Evolutionary conservation across 2,113 vertebrate species (phyloP).

Genomic region (Anhinga rufa): DNA sequence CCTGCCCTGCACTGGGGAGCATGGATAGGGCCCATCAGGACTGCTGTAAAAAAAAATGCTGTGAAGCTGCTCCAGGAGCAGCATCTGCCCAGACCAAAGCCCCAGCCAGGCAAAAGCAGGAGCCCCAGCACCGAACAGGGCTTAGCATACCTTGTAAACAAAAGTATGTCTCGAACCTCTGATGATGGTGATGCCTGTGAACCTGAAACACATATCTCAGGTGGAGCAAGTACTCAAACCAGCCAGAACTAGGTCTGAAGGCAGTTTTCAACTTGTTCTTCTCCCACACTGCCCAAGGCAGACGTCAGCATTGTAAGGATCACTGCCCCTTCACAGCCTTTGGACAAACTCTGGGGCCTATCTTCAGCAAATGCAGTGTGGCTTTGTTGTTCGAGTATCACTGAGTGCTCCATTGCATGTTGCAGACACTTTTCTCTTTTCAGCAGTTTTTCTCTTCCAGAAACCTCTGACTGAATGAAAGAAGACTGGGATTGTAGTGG

Average conservation of each 20-base stretch:
- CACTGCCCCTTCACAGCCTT: neutral
- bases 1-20: no score
- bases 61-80: neutral
- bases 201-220: no score
- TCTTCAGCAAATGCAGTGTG: neutral
- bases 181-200: neutral
- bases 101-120: neutral
- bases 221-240: neutral
- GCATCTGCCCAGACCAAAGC: neutral
- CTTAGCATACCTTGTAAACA: neutral
- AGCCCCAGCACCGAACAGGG: neutral
- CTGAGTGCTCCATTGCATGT: fast-evolving
- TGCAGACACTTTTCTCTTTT: neutral
- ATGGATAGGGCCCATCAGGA: fast-evolving
- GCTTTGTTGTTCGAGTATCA: fast-evolving
- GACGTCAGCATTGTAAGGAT: neutral
- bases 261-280: neutral
- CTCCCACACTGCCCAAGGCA: neutral
- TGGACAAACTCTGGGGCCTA: neutral
- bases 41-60: no score
- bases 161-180: neutral
- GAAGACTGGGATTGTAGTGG: neutral
- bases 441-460: neutral
- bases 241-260: neutral
- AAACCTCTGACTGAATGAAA: neutral